phyloP scores from a whole-genome alignment of 1,140 invertebrate genomes.

The Tetragnatha versicolor region DNA sequence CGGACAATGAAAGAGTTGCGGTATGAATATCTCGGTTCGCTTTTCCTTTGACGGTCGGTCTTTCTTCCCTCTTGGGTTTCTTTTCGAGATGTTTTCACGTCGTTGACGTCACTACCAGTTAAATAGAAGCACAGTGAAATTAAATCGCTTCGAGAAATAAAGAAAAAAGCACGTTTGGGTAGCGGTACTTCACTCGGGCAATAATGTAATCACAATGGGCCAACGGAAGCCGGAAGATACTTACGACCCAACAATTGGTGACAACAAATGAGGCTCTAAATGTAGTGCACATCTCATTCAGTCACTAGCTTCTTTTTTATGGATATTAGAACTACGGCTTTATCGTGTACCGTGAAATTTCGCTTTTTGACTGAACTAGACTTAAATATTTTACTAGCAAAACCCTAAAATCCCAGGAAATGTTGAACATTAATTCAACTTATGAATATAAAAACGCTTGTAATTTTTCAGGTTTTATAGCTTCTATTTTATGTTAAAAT shows the following conservation, averaged over 20 bases:
- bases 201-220: slow-evolving; percentile 31
- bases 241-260: slow-evolving; percentile 14
- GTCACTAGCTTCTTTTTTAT: neutral
- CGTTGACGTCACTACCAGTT: slow-evolving; percentile 31
- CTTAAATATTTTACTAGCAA: too few species aligned
- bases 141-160: slow-evolving; percentile 25
- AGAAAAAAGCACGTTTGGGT: slow-evolving; percentile 23
- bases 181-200: slow-evolving; percentile 29
- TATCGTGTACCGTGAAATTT: neutral
- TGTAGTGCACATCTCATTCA: slow-evolving; percentile 2
- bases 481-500: too few species aligned
- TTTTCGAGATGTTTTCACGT: slow-evolving; percentile 9
- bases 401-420: too few species aligned
- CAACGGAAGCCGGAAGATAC: slow-evolving; percentile 22
- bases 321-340: neutral
- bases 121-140: slow-evolving; percentile 38
- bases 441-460: too few species aligned
- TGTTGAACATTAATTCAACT: too few species aligned
- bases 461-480: too few species aligned
- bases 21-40: slow-evolving; percentile 46
- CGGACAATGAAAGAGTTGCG: slow-evolving; percentile 53
- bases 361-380: too few species aligned
- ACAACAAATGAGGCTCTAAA: slow-evolving; percentile 23
- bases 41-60: slow-evolving; percentile 22
- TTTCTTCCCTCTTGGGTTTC: slow-evolving; percentile 13